Conservation (phyloP, 2,888 invertebrate species). For the Eremobia ochroleuca region DNA sequence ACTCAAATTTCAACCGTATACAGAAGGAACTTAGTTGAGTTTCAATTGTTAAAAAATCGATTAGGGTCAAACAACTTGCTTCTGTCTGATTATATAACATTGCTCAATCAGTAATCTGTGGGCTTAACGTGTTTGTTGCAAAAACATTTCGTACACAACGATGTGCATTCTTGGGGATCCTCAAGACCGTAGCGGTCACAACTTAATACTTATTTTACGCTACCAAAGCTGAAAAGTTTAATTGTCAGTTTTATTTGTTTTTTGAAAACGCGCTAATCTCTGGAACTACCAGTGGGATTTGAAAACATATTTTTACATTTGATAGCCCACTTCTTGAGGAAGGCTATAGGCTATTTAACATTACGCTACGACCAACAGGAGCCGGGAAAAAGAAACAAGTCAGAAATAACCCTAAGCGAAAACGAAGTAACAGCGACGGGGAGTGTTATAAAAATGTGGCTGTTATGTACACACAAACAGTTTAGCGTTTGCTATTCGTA, state of each 20-base stretch:
- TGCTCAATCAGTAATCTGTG: slow-evolving; percentile 4
- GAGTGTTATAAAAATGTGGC: not conserved
- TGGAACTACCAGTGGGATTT: not conserved
- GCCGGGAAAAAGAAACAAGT: not conserved
- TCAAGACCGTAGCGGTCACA: not conserved
- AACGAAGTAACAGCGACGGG: not conserved
- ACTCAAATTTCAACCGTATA: slow-evolving; percentile 15
- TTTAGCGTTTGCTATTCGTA: no score
- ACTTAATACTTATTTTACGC: not conserved
- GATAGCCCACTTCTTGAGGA: not conserved
- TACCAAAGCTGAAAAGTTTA: not conserved
- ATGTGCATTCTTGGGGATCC: not conserved
- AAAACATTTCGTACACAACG: not conserved
- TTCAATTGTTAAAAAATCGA: slow-evolving; percentile 10
- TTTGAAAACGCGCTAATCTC: not conserved
- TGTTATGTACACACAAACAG: no score
- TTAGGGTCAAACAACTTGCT: slow-evolving; percentile 5
- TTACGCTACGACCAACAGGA: not conserved
- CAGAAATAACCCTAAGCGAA: not conserved
- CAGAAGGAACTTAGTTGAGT: not conserved
- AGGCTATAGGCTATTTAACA: not conserved
- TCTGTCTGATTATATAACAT: not conserved
- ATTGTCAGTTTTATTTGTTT: not conserved
- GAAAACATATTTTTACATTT: not conserved
- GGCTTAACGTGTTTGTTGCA: not conserved